Percentiles rank a stretch among this genome's conserved stretches.
These are phyloP conservation scores for Phainopepla nitens DNA, from an alignment of 2,113 vertebrate genomes.

Conservation along the genomic window DNA sequence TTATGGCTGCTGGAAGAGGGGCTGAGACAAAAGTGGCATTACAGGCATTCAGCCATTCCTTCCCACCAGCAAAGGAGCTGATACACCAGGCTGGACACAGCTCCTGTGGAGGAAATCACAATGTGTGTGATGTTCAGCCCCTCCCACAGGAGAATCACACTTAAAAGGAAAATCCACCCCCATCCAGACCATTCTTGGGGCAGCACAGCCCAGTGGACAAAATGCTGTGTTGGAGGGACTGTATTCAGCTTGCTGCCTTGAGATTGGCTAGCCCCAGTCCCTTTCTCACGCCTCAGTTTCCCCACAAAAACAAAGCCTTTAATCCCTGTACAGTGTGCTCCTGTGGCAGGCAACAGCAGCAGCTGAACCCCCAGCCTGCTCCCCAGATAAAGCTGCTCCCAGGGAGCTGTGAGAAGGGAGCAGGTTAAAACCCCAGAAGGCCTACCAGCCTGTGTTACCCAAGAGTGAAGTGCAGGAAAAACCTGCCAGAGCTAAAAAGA, in stretches of 20 bases:
- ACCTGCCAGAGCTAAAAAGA: neutral
- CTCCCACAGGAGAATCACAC: neutral
- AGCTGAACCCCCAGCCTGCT: neutral
- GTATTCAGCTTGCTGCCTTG: neutral
- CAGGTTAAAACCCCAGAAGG: neutral
- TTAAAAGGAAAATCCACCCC: neutral
- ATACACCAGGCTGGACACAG: fast-evolving
- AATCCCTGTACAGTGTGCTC: neutral
- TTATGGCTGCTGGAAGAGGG: fast-evolving
- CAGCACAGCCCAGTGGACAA: neutral
- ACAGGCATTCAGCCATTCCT: fast-evolving
- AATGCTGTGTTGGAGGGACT: neutral
- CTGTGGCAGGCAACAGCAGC: neutral
- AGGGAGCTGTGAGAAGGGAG: neutral
- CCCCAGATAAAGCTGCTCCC: neutral
- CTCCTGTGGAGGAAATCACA: neutral
- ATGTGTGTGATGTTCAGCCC: fast-evolving
- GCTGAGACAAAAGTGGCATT: fast-evolving
- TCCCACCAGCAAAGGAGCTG: fast-evolving
- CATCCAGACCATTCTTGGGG: neutral
- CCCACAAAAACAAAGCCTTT: neutral
- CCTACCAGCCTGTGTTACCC: neutral
- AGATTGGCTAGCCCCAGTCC: neutral
- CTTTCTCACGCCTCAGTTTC: neutral
- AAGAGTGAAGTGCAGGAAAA: fast-evolving